Evolutionary conservation across 1,140 invertebrate species (phyloP).

Genomic region (Pomacea maculata): DNA sequence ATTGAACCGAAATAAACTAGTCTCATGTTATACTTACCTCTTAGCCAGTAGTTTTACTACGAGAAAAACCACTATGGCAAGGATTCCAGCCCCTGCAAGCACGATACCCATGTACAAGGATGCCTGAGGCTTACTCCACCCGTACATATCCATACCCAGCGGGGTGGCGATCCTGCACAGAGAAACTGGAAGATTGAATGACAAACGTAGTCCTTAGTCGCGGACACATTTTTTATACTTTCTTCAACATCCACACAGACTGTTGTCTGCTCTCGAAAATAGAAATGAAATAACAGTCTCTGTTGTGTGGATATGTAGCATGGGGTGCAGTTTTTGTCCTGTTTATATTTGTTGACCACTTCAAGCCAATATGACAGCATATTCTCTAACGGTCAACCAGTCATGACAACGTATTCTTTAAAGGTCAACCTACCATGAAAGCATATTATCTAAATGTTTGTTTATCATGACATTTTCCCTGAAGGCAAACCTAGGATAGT

Average conservation of each 20-base stretch:
- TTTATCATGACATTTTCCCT: no score
- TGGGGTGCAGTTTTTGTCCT: no score
- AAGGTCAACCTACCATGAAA: no score
- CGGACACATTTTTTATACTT: background rate
- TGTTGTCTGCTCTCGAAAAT: background rate
- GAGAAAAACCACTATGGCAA: conserved; percentile 79
- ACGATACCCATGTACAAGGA: conserved; percentile 84
- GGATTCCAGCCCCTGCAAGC: conserved; percentile 79
- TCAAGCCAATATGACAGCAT: no score
- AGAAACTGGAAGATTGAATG: conserved; percentile 28
- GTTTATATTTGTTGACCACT: no score
- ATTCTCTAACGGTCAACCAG: no score
- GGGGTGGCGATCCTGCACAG: conserved; percentile 78
- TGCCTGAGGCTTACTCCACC: conserved; percentile 81
- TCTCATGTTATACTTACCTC: conserved; percentile 66
- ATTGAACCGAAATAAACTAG: background rate
- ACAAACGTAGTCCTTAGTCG: background rate
- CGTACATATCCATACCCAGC: conserved; percentile 89
- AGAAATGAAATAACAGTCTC: background rate
- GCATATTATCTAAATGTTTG: no score
- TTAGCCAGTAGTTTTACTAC: conserved; percentile 78
- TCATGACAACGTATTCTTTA: no score
- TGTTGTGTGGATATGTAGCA: no score
- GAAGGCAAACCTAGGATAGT: no score
- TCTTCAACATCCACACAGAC: background rate